These are phyloP conservation scores for Rhabdomys dilectus DNA, from an alignment of 2,113 vertebrate species.

Conservation along the genomic window DNA sequence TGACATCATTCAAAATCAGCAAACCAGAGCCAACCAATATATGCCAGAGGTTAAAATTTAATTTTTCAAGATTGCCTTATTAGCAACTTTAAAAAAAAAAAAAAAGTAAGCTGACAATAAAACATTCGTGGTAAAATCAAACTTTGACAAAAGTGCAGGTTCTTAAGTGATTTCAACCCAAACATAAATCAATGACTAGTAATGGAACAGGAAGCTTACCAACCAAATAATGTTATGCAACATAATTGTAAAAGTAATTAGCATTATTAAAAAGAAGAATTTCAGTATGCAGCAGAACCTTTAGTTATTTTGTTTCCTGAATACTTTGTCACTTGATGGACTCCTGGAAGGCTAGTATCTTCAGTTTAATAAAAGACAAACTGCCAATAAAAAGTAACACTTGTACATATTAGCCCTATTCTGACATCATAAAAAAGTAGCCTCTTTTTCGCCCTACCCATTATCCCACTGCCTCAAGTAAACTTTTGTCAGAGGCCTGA, in stretches of 20 bases:
- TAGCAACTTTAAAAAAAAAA: background rate
- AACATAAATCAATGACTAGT: constrained; percentile 18
- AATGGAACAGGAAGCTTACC: background rate
- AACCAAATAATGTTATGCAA: background rate
- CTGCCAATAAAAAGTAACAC: background rate
- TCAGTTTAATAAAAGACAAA: constrained; percentile 20
- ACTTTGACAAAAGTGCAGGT: constrained; percentile 1
- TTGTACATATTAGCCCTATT: background rate
- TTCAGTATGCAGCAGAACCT: constrained; percentile 17
- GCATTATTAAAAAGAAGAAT: constrained; percentile 41
- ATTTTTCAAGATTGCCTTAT: constrained; percentile 20
- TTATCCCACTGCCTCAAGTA: background rate
- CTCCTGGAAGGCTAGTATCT: background rate
- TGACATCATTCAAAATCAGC: background rate
- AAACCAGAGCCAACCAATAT: background rate
- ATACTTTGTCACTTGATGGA: background rate
- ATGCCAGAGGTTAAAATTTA: constrained; percentile 37
- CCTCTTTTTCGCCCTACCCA: background rate
- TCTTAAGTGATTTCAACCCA: constrained; percentile 43
- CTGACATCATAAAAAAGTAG: background rate
- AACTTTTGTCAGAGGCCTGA: constrained; percentile 20
- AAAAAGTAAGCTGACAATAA: background rate
- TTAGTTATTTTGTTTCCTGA: constrained; percentile 18
- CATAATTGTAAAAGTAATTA: constrained; percentile 5
- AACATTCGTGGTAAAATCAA: constrained; percentile 20